Conservation (phyloP, 2,113 vertebrate species). For the Cyanoliseus patagonus region DNA sequence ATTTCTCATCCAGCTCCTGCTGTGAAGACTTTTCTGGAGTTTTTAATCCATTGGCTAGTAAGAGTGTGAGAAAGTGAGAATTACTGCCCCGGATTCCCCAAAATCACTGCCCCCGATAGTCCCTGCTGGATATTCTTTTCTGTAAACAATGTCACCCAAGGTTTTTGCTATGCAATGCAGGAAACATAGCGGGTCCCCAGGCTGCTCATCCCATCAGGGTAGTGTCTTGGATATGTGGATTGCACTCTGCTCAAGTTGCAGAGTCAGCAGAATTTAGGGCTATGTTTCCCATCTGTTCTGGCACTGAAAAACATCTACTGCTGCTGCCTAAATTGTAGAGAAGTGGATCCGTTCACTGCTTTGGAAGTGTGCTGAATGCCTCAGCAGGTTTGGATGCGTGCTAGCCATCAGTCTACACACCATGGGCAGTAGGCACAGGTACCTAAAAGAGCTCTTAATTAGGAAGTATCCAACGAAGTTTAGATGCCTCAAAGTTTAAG, state of each 20-base stretch:
- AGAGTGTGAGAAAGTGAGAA: not conserved
- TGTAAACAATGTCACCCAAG: not conserved
- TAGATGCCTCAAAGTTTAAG: accelerated
- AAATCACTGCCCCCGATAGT: accelerated
- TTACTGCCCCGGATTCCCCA: not conserved
- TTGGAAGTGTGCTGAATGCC: not conserved
- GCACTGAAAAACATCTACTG: not conserved
- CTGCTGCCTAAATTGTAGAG: not conserved
- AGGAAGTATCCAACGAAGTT: not conserved
- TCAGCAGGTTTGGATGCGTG: not conserved
- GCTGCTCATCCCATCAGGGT: not conserved
- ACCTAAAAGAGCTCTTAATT: not conserved
- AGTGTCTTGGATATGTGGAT: not conserved
- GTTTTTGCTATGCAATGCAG: not conserved
- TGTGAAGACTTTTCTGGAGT: not conserved
- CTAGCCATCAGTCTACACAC: accelerated
- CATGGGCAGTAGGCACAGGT: not conserved
- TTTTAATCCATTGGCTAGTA: not conserved
- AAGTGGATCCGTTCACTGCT: not conserved
- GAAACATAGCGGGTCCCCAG: not conserved
- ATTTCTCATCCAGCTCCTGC: not conserved
- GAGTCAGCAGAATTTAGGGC: not conserved
- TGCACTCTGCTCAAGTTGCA: not conserved
- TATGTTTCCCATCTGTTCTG: not conserved
- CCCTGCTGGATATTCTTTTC: not conserved